These are phyloP conservation scores for Hypotaenidia okinawae DNA, from an alignment of 2,797 vertebrate genomes.

Conservation along the genomic window DNA sequence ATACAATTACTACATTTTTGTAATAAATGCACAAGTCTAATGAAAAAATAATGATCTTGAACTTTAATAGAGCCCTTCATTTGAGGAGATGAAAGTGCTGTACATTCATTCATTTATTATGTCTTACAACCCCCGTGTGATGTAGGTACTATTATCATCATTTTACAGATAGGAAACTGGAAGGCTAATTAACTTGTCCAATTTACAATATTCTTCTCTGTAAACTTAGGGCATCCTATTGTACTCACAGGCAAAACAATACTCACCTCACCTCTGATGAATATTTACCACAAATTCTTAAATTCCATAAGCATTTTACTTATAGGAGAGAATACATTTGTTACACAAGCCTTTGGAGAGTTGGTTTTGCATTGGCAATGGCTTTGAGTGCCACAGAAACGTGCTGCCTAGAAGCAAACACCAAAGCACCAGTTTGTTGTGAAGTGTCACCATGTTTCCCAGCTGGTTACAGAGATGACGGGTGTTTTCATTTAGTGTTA, in stretches of 20 bases:
- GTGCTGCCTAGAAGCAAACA: not conserved
- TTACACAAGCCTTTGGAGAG: not conserved
- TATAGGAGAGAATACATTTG: not conserved
- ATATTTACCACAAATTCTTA: not conserved
- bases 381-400: not conserved
- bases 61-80: slow-evolving; percentile 61
- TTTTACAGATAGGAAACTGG: slow-evolving; percentile 55
- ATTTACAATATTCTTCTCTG: slow-evolving; percentile 42
- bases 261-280: slow-evolving; percentile 9
- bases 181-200: slow-evolving; percentile 53
- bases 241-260: slow-evolving; percentile 34
- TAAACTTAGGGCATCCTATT: slow-evolving; percentile 31
- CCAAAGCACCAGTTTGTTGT: not conserved
- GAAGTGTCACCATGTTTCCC: not conserved
- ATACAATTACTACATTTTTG: slow-evolving; percentile 22
- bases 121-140: slow-evolving; percentile 34
- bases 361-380: not conserved
- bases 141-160: slow-evolving; percentile 35
- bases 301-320: not conserved
- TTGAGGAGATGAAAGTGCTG: slow-evolving; percentile 38
- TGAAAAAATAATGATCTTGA: slow-evolving; percentile 60
- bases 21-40: slow-evolving; percentile 51
- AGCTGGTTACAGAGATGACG: not conserved
- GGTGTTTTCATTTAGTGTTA: not conserved
- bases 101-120: slow-evolving; percentile 43